Base-by-base conservation (phyloP, 2,797 vertebrate species). In the Phrynocephalus vlangalii region DNA sequence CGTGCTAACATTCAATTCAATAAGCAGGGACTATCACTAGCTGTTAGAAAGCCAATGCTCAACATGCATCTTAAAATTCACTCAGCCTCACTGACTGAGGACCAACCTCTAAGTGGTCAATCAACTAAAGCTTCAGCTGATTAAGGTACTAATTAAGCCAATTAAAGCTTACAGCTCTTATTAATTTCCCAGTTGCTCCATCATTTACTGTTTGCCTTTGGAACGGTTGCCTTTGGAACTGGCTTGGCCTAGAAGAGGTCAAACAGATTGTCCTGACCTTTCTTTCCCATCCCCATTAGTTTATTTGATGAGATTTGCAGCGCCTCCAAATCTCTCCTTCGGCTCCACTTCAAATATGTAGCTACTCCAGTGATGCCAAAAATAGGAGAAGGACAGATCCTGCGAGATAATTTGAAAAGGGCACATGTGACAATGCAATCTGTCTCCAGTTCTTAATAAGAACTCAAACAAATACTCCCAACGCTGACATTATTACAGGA, bases 251-350 rank as follows among this genome's bases (percentile, higher is more conserved):
- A 52, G 22, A 76, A 76, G 8, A 94, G 66, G 68, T 83, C 80
- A 44, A 87, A 87, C 18, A 88, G 28, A 38, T 22, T 83, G 28
- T 38, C 13, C 30, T 89, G 77, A 56, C 88, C 93, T 93, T 89
- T 88, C 82, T 84, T 44, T 67, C 66, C 60, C 67, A 28, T 80
- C 83, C 44, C 56, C 30, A 88, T 91, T 83, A 88, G 78, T 88
- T 80, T 81, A 38, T 71, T 84, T 60, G 16, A 76, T 85, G 63
- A 82, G 82, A 86, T 73, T 77, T 84, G 90, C 91, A 90, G 20
- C 75, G 86, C 24, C 75, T 86, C 91, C 89, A 87, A 91, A 91
- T 94, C 87, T 50, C 76, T 85, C 89, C 76, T 93, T 94, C 86
- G 83, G 92, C 68, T 89, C 88, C n/a, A 85, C n/a, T 79, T 81